phyloP scores from a whole-genome alignment of 2,113 vertebrate species.

The Oriolus oriolus region DNA sequence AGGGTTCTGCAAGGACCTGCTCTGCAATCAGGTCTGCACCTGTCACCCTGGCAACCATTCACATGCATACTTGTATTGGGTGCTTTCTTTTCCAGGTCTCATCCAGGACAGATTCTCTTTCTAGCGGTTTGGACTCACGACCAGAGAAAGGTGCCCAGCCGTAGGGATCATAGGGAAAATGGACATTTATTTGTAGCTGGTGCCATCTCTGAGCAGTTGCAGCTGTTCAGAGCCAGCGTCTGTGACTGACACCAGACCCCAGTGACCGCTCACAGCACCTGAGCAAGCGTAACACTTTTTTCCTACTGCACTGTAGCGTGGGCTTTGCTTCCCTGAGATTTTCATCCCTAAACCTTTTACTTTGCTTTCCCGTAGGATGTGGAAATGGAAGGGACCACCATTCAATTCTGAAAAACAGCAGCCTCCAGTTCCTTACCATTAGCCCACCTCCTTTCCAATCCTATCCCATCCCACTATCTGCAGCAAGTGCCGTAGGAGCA shows the following conservation, averaged over 20 bases:
- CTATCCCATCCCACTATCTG: background rate
- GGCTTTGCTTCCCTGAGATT: background rate
- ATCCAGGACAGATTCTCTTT: background rate
- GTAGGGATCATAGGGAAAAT: accelerated
- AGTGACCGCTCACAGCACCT: accelerated
- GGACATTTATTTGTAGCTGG: background rate
- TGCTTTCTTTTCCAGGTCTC: background rate
- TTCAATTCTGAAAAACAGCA: background rate
- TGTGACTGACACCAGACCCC: background rate
- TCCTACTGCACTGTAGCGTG: background rate
- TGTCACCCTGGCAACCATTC: background rate
- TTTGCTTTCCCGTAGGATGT: background rate
- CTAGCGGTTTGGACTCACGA: background rate
- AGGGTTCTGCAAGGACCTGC: background rate
- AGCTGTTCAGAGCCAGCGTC: background rate
- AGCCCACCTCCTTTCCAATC: background rate
- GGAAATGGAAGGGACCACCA: background rate
- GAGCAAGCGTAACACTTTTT: background rate
- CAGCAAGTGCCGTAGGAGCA: background rate
- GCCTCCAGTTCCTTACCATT: background rate
- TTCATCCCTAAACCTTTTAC: background rate
- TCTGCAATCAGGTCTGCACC: background rate
- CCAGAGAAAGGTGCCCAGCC: background rate
- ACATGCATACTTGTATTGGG: accelerated
- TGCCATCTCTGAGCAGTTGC: background rate